phyloP scores from a whole-genome alignment of 2,113 vertebrate genomes.

The Oncorhynchus kisutch region DNA sequence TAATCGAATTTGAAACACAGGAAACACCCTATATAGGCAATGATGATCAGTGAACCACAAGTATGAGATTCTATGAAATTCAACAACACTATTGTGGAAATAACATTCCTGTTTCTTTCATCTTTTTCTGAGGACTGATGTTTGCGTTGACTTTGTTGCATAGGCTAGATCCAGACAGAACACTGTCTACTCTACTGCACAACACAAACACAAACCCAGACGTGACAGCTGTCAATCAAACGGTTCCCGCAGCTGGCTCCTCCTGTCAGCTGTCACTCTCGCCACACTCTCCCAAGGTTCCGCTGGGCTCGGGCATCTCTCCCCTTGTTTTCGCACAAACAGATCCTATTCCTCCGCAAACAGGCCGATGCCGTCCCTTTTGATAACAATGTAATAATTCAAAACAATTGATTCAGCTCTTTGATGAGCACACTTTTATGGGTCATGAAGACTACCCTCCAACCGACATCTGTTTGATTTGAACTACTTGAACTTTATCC shows the following conservation, averaged over 20 bases:
- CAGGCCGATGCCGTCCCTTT: constrained; percentile 90
- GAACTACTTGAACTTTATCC: constrained; percentile 99
- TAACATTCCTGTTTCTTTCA: not conserved
- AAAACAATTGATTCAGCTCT: constrained; percentile 99
- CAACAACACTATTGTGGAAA: constrained; percentile 4
- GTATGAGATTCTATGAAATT: not conserved
- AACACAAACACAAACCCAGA: constrained; percentile 54
- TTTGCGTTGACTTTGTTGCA: not conserved
- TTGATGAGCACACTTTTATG: constrained; percentile 99
- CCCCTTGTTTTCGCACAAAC: constrained; percentile 97
- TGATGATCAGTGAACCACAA: not conserved
- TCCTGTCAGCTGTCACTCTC: constrained; percentile 77
- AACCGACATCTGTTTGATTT: constrained; percentile 99
- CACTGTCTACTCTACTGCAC: constrained; percentile 34
- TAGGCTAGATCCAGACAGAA: constrained; percentile 40
- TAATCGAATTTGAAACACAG: constrained; percentile 39
- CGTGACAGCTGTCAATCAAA: constrained; percentile 89
- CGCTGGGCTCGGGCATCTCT: constrained; percentile 73
- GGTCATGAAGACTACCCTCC: constrained; percentile 92
- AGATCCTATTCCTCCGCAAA: constrained; percentile 99
- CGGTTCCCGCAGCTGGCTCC: constrained; percentile 68
- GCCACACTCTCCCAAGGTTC: constrained; percentile 85
- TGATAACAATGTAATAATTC: constrained; percentile 99
- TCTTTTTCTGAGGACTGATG: not conserved
- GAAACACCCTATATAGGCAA: constrained; percentile 24